Base-by-base conservation (phyloP, 2,797 vertebrate species). In the Geotrypetes seraphini region DNA sequence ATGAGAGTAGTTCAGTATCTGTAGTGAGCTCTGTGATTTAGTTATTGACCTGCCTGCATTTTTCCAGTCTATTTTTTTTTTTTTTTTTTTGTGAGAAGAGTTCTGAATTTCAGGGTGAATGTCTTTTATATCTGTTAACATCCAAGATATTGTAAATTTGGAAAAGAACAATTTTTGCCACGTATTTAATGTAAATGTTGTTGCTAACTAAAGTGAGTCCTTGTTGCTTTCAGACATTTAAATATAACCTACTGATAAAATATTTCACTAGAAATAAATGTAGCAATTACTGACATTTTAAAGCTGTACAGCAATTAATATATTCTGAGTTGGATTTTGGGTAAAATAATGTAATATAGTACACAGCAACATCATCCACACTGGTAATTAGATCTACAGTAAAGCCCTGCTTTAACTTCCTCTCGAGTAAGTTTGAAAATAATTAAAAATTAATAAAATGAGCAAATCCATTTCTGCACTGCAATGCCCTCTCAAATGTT, bases 91-190 rank as follows among this genome's bases (percentile, higher is more conserved):
- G 12, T 8, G 12, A 35, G 16, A 7, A 25, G 20, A 31, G 12
- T 44, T 57, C 23, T 12, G 8, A 39, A 13, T 16, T 29, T 33
- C n/a, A n/a, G n/a, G n/a, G n/a, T n/a, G 25, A n/a, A 16, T 48
- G 33, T 25, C 43, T 28, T n/a, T 42, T 38, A 36, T 59, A 42
- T 17, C 35, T 25, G 45, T 31, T 53, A 50, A 10, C 57, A 55
- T 53, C 9, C 16, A 25, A 5, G 3, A 28, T 48, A 23, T 49
- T 39, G 39, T 19, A 34, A 21, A 26, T 21, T 31, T 26, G 14
- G 5, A 32, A 16, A 22, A 19, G 24, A 53, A 41, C n/a, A n/a
- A n/a, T n/a, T n/a, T n/a, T n/a, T n/a, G n/a, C n/a, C n/a, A n/a
- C n/a, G n/a, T n/a, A n/a, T n/a, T n/a, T n/a, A n/a, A n/a, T n/a